These are phyloP conservation scores for Zele albiditarsus DNA, from an alignment of 2,888 invertebrate genomes.

Conservation along the genomic window DNA sequence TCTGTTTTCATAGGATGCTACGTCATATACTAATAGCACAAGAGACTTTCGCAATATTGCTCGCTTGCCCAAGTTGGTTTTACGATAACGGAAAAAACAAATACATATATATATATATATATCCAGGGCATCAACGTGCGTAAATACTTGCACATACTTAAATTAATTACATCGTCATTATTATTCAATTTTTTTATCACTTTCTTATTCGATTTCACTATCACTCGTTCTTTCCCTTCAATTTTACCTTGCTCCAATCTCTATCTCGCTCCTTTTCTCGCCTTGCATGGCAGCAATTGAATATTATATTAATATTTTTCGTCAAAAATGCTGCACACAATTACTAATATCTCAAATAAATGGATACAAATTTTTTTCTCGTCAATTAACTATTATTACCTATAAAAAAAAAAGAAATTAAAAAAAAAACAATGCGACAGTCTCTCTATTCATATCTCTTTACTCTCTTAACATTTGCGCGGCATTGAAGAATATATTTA, in stretches of 20 bases:
- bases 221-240: conserved; percentile 19
- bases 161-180: conserved; percentile 36
- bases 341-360: conserved; percentile 25
- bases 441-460: not conserved
- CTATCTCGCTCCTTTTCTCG: not conserved
- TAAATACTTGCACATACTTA: conserved; percentile 28
- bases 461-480: not conserved
- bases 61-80: conserved; percentile 45
- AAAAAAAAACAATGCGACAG: conserved; percentile 20
- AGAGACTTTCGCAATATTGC: conserved; percentile 47
- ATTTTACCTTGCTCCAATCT: not conserved
- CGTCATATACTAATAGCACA: conserved; percentile 42
- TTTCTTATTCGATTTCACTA: conserved; percentile 45
- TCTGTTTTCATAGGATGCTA: conserved; percentile 22
- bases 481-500: not conserved
- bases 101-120: not conserved
- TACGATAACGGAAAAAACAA: conserved; percentile 9
- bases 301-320: conserved; percentile 19
- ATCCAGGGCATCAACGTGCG: conserved; percentile 39
- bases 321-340: conserved; percentile 2
- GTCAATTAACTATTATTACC: conserved; percentile 38
- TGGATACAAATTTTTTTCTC: conserved; percentile 23
- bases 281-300: conserved; percentile 10
- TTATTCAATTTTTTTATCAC: conserved; percentile 30
- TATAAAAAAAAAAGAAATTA: conserved; percentile 45